phyloP scores from a whole-genome alignment of 2,113 vertebrate genomes.

The Rousettus leschenaultii region DNA sequence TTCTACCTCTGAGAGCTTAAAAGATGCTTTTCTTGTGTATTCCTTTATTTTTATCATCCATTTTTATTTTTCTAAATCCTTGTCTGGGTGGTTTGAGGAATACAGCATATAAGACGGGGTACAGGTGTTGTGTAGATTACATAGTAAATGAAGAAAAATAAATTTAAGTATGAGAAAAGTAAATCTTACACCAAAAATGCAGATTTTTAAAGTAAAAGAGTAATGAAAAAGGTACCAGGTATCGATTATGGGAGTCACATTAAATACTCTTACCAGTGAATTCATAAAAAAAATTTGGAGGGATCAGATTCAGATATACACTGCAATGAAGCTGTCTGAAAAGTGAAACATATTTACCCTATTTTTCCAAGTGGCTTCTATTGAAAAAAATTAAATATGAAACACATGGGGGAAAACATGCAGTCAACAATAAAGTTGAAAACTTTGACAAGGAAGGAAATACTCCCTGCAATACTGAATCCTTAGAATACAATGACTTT shows the following conservation, averaged over 20 bases:
- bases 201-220: conserved; percentile 23
- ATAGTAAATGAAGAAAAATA: conserved; percentile 36
- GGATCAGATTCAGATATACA: neutral
- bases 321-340: conserved; percentile 4
- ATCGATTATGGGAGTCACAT: neutral
- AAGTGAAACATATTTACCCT: conserved; percentile 38
- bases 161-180: conserved; percentile 32
- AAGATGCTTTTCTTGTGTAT: neutral
- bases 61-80: conserved; percentile 36
- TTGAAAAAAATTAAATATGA: neutral
- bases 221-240: conserved; percentile 6
- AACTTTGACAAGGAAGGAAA: conserved; percentile 35
- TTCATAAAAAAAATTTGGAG: conserved; percentile 32
- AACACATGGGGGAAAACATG: neutral
- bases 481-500: conserved; percentile 1
- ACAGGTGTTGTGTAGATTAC: neutral
- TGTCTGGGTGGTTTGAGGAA: conserved; percentile 24
- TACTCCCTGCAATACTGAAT: neutral
- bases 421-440: conserved; percentile 10
- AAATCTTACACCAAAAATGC: conserved; percentile 19
- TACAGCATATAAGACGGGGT: neutral
- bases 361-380: conserved; percentile 23
- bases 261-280: conserved; percentile 17
- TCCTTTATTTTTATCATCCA: conserved; percentile 19
- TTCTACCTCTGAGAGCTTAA: neutral